phyloP scores from a whole-genome alignment of 2,888 invertebrate species.

The Lumbricus terrestris region DNA sequence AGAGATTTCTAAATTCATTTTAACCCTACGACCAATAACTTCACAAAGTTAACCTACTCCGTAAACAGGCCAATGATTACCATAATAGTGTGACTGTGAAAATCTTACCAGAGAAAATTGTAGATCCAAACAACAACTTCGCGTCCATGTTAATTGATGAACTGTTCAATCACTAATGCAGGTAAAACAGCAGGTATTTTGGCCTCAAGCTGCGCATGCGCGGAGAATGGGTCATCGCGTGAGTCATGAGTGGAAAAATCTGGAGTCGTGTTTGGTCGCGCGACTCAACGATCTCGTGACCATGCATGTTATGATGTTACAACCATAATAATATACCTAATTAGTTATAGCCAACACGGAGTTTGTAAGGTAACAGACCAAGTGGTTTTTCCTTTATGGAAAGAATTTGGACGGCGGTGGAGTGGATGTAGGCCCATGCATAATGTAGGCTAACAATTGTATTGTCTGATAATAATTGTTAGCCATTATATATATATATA shows the following conservation, averaged over 20 bases:
- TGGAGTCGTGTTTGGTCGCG: no score
- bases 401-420: no score
- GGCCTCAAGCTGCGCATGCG: not conserved
- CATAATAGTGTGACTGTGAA: not conserved
- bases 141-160: not conserved
- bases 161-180: not conserved
- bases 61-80: not conserved
- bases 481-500: no score
- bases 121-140: not conserved
- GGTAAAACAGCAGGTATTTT: constrained; percentile 14
- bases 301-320: no score
- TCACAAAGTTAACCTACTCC: not conserved
- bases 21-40: not conserved
- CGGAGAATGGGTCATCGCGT: not conserved
- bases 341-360: no score
- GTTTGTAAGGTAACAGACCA: not conserved
- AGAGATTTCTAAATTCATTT: not conserved
- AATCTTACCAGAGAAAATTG: not conserved
- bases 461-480: no score
- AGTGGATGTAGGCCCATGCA: no score
- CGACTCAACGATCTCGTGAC: no score
- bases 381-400: no score
- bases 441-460: no score
- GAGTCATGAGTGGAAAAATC: no score
- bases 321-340: no score